These are phyloP conservation scores for Trachemys scripta DNA, from an alignment of 2,113 vertebrate genomes.

Conservation along the genomic window DNA sequence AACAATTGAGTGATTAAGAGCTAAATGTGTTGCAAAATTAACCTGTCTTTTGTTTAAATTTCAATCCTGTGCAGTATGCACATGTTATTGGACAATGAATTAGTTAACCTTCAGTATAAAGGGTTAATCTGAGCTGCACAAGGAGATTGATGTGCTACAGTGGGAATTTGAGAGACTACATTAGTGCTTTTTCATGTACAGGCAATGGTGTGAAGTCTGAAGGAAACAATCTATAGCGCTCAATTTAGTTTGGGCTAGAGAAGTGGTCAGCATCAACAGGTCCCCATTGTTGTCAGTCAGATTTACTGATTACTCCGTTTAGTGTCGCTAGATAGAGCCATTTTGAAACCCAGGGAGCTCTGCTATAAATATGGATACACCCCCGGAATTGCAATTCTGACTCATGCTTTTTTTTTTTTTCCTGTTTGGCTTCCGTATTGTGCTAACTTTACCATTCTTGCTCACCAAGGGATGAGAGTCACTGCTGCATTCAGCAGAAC, in stretches of 20 bases:
- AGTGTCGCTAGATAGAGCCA: neutral
- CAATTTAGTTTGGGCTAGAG: neutral
- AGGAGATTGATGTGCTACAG: neutral
- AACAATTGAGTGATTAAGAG: constrained; percentile 5
- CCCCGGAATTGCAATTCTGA: constrained; percentile 51
- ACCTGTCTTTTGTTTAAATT: constrained; percentile 16
- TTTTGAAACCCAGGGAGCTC: constrained; percentile 27
- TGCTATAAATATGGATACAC: constrained; percentile 62
- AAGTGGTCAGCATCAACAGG: constrained; percentile 41
- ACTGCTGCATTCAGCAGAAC: constrained; percentile 12
- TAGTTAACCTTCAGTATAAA: neutral
- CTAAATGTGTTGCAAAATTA: neutral
- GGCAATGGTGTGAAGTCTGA: neutral
- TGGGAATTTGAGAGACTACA: neutral
- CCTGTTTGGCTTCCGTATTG: constrained; percentile 39
- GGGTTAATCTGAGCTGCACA: neutral
- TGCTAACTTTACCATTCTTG: constrained; percentile 25
- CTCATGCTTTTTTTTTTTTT: neutral
- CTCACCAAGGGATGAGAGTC: constrained; percentile 35
- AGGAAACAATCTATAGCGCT: neutral
- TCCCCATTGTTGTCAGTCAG: constrained; percentile 34
- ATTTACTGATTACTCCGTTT: constrained; percentile 35
- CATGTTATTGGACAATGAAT: neutral
- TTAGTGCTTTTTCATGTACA: neutral
- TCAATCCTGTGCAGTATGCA: neutral